Percentiles rank a stretch among this genome's conserved stretches.
phyloP scores from a whole-genome alignment of 2,113 vertebrate genomes.

The Ivindomyrus marchei region DNA sequence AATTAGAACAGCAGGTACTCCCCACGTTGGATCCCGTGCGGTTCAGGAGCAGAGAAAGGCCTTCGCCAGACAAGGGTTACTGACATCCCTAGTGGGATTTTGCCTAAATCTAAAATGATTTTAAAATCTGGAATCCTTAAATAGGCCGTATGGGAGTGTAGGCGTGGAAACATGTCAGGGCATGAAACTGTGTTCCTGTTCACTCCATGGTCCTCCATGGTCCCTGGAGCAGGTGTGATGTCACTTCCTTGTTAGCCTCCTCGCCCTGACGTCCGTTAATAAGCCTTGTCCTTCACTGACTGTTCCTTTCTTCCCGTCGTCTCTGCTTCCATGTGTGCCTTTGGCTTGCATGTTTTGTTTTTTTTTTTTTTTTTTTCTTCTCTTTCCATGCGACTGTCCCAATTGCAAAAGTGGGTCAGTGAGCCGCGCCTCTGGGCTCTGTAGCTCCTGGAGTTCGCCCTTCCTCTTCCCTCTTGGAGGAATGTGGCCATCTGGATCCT shows the following conservation, averaged over 20 bases:
- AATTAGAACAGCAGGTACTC: background rate
- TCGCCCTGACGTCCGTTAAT: background rate
- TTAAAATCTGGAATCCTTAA: background rate
- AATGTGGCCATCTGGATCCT: conserved; percentile 9
- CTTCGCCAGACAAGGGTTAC: background rate
- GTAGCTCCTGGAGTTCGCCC: background rate
- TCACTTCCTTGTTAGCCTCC: background rate
- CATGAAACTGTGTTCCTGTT: background rate
- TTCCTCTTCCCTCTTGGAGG: background rate
- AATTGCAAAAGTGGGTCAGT: conserved; percentile 18
- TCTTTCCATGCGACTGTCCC: background rate
- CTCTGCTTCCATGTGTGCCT: background rate
- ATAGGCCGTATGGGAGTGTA: background rate
- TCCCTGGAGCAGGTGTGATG: background rate
- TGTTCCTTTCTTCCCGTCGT: background rate
- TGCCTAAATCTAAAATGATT: background rate
- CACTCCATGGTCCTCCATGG: background rate
- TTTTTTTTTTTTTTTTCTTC: background rate
- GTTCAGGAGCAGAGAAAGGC: background rate
- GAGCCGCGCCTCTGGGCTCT: background rate
- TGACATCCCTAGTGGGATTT: background rate
- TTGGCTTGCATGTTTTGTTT: background rate
- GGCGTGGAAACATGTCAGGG: background rate
- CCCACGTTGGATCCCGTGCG: background rate
- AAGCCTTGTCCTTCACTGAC: background rate